A percentile compares a stretch with the other conserved stretches of the same genome.
phyloP scores from a whole-genome alignment of 1,140 invertebrate species.

The Drusus annulatus region DNA sequence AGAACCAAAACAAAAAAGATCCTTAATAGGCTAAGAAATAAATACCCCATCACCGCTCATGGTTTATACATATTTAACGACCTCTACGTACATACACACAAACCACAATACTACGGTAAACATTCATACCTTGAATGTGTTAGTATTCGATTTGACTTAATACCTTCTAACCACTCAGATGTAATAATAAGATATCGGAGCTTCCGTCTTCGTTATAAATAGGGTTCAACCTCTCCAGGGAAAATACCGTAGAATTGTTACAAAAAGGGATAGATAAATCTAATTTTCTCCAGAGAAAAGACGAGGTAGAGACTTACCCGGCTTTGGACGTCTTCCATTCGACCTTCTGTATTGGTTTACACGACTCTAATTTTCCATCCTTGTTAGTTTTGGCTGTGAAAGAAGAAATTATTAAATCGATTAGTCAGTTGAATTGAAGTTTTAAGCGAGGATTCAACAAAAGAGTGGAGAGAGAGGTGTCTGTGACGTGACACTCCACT shows the following conservation, averaged over 20 bases:
- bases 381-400: constrained; percentile 87
- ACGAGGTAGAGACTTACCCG: constrained; percentile 78
- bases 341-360: constrained; percentile 94
- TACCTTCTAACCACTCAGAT: too few species aligned
- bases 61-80: too few species aligned
- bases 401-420: constrained; percentile 1
- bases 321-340: constrained; percentile 93
- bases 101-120: too few species aligned
- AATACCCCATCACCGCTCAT: too few species aligned
- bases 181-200: neutral
- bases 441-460: neutral
- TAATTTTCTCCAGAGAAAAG: neutral
- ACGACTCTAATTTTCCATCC: constrained; percentile 88
- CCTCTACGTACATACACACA: too few species aligned
- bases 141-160: too few species aligned
- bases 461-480: too few species aligned
- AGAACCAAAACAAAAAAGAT: too few species aligned
- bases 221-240: neutral
- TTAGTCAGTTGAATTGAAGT: neutral
- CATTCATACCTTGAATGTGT: too few species aligned
- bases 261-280: neutral
- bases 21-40: too few species aligned
- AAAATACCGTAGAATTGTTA: neutral
- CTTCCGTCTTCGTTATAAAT: constrained; percentile 7
- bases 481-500: too few species aligned